A percentile compares a stretch with the other conserved stretches of the same genome.
Evolutionary conservation across 1,140 invertebrate species (phyloP).

Genomic region (Antheraea pernyi): DNA sequence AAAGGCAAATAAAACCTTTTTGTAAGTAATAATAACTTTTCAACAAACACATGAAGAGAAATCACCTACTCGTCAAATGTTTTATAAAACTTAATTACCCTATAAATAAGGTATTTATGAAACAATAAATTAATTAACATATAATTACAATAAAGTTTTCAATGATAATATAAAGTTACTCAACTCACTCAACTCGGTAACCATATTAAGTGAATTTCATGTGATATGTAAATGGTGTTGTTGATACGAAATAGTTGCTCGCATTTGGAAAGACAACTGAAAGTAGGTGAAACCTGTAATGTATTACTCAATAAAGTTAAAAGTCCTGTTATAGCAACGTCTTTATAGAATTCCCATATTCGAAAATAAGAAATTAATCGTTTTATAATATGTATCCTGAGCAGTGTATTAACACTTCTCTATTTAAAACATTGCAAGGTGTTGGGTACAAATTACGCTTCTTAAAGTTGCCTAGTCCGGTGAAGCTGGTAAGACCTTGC

Average conservation of each 20-base stretch:
- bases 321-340: not conserved
- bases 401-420: too few relatives aligned
- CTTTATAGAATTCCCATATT: not conserved
- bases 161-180: not conserved
- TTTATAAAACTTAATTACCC: too few relatives aligned
- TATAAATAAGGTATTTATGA: not conserved
- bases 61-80: too few relatives aligned
- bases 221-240: not conserved
- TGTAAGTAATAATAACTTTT: too few relatives aligned
- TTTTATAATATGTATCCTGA: too few relatives aligned
- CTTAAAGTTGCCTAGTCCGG: too few relatives aligned
- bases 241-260: not conserved
- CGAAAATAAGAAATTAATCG: not conserved
- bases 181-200: not conserved
- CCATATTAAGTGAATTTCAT: not conserved
- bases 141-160: not conserved
- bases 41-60: too few relatives aligned
- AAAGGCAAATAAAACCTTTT: too few relatives aligned
- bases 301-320: not conserved
- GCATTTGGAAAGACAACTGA: constrained; percentile 4
- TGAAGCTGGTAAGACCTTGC: too few relatives aligned
- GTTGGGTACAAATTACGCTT: too few relatives aligned
- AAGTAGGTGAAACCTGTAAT: constrained; percentile 6
- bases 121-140: not conserved
- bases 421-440: too few relatives aligned